Evolutionary conservation across 1,140 invertebrate genomes (phyloP), one percentile per base, ranked within the genome.

Genomic region (Pseudomyrmex dendroicus): DNA sequence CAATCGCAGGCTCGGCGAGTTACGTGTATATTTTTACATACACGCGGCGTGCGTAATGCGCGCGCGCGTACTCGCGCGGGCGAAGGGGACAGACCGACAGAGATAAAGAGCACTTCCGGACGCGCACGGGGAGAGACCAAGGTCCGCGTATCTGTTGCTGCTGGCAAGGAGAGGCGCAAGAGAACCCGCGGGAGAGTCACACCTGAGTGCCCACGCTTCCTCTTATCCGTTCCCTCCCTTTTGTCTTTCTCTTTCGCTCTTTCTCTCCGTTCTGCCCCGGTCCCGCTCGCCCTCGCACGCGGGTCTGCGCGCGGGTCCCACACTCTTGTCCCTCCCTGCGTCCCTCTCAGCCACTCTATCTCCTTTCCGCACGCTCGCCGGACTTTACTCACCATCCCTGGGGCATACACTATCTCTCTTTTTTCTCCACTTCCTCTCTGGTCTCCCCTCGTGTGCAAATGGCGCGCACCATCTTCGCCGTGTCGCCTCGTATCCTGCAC

Each of bases 71-170:
- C 70, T 56, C 10, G 22, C 70, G 90, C 82, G 80, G 82, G 86
- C 90, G 91, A 91, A 84, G 92, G 93, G 93, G 93, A 94, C 93
- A 94, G 89, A 92, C 93, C 90, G 92, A 94, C 93, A 93, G 92
- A 94, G 93, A 94, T 94, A 94, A 94, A 94, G 92, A 92, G 91
- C 91, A 92, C 92, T 94, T 94, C 93, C 93, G 93, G 92, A 92
- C 91, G 88, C 86, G 85, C 86, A 84, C 85, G 84, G 89, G 90
- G 92, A 90, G 91, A 86, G 90, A 91, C 89, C 90, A 90, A 90
- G 91, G 88, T 90, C 89, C 83, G 86, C 83, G 86, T 89, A 89
- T 89, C 87, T 89, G 87, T 89, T 88, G 87, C 86, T 88, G 87
- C 86, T 84, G 86, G 83, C 86, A 89, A 85, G 89, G 89, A 89